phyloP scores from a whole-genome alignment of 2,888 invertebrate species.

The Crematogaster levior region DNA sequence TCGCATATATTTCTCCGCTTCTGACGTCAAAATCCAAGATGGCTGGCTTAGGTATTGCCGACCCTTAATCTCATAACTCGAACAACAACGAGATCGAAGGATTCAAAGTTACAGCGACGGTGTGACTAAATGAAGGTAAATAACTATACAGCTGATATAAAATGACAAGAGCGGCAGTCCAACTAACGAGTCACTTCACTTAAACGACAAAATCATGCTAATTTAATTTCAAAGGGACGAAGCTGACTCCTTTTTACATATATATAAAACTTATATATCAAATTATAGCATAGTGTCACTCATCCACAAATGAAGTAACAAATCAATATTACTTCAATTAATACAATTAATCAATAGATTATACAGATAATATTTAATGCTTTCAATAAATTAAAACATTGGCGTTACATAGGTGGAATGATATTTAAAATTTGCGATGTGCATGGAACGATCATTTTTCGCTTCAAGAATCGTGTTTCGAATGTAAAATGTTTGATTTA shows the following conservation, averaged over 20 bases:
- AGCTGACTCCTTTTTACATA: neutral
- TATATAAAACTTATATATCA: no score
- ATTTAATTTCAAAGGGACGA: conserved; percentile 14
- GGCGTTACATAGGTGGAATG: neutral
- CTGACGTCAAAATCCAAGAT: conserved; percentile 53
- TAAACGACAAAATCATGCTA: conserved; percentile 19
- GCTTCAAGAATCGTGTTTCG: conserved; percentile 4
- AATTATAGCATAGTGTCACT: no score
- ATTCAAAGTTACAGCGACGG: conserved; percentile 40
- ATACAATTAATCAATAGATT: neutral
- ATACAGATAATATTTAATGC: conserved; percentile 1
- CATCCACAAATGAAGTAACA: neutral
- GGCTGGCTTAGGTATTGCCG: conserved; percentile 40
- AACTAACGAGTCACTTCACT: conserved; percentile 17
- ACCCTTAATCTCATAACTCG: conserved; percentile 49
- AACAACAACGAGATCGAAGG: conserved; percentile 46
- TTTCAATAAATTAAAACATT: neutral
- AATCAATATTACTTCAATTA: neutral
- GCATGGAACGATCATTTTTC: neutral
- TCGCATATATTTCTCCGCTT: conserved; percentile 47
- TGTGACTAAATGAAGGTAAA: conserved; percentile 41
- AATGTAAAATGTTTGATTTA: conserved; percentile 18
- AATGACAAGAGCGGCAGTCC: conserved; percentile 14
- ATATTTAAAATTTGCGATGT: neutral
- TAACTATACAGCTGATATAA: conserved; percentile 33